Base-by-base conservation (phyloP, 92 coral and sea anemone species). In the Palythoa heliodiscus region DNA sequence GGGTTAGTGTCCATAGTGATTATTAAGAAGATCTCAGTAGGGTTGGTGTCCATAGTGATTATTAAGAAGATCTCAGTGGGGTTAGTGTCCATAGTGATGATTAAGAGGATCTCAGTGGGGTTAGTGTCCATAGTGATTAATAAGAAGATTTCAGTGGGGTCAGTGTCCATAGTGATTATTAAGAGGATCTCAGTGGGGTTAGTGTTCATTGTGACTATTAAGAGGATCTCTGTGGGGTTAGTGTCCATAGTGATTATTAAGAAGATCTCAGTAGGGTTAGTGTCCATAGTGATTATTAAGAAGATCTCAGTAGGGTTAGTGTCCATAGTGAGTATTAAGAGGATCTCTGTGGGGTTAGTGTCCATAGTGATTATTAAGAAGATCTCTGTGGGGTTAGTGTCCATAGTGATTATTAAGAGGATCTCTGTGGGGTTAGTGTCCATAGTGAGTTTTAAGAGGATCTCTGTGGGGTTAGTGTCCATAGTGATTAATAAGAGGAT, bases 401-500 rank as follows among this genome's bases (percentile, higher is more conserved):
- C 3, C 3, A 43, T 3, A 43, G 3, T 43, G 48, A 43, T 43
- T 43, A 43, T 43, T 43, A 43, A 0, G 48, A 3, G n/a, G 48
- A 43, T 43, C 48, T 43, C 48, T 3, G 7, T 43, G 48, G n/a
- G n/a, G n/a, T n/a, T n/a, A n/a, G n/a, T n/a, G n/a, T n/a, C n/a
- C n/a, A n/a, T n/a, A n/a, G n/a, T n/a, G n/a, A n/a, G n/a, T n/a
- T n/a, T n/a, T n/a, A n/a, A n/a, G n/a, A n/a, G n/a, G n/a, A n/a
- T n/a, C n/a, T n/a, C n/a, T n/a, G n/a, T n/a, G 60, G 73, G 75
- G 84, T 80, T 14, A 78, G 83, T 48, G 50, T 43, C 6, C 6
- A 43, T 5, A 43, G 6, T 43, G 50, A 43, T 43, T 43, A 43
- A 3, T 43, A 43, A 1, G 50, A 5, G 35, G 50, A 3, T 43